Evolutionary conservation across 2,888 invertebrate genomes (phyloP), one percentile per base, ranked within the genome.

Genomic region (Aromia moschata): DNA sequence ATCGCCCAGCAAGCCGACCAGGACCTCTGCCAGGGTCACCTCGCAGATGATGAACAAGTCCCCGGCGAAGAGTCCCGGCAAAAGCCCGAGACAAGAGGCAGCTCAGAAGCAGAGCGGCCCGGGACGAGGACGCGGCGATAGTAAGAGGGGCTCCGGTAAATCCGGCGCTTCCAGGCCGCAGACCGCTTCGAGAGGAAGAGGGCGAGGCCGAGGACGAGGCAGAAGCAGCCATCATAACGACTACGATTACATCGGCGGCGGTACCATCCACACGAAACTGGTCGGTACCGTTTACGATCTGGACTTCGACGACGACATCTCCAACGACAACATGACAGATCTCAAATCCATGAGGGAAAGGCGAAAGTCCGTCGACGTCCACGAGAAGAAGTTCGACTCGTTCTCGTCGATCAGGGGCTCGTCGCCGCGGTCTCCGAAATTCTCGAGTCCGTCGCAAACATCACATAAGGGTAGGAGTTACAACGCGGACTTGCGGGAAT

Each of bases 281-380:
- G 89, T 89, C 4, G 93, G 94, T 5, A 94, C 94, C 1, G 94
- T 94, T 1, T 95, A 93, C 73, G 95, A 92, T 77, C 86, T 91
- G 66, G 89, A 93, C 77, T 92, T 92, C 65, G 90, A 93, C 64
- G 93, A 94, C 71, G 93, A 94, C 75, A 87, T 92, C 58, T 86
- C 88, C 5, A 88, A 86, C 66, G 90, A 91, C 60, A 88, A 89
- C 11, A 84, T 85, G 74, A 88, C 92, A 52, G 89, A 89, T 73
- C 80, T 94, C 9, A 88, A 92, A 71, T 88, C 92, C 7, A 86
- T 94, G 81, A 83, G 94, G 25, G 93, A 94, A 72, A 83, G 89
- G 60, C 84, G 92, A 51, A 89, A 91, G 70, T 92, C 92, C 0
- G 84, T 89, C 9, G 92, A 92, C 72, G 74, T 87, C 10, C 86